Evolutionary conservation across 2,888 invertebrate species (phyloP).

Genomic region (Diogma glabrata): DNA sequence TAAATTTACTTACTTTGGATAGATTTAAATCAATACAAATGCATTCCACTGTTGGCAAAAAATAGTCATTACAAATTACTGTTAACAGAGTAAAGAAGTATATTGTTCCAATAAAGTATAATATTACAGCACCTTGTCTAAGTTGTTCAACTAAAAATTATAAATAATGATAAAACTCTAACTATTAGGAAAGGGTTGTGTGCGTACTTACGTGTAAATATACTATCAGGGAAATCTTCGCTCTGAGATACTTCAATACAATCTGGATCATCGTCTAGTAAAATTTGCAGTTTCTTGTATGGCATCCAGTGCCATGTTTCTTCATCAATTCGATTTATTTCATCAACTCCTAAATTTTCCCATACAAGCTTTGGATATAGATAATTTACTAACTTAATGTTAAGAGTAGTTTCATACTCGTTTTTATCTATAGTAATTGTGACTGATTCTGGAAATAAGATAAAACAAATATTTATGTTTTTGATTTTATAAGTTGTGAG

Average conservation of each 20-base stretch:
- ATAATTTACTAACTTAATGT: no score
- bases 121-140: slow-evolving; percentile 53
- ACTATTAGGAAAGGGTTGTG: neutral
- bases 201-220: slow-evolving; percentile 13
- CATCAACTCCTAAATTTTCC: no score
- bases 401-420: no score
- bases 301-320: slow-evolving; percentile 2
- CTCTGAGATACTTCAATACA: neutral
- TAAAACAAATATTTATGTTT: no score
- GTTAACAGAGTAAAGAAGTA: slow-evolving; percentile 73
- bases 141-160: slow-evolving; percentile 39
- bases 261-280: neutral
- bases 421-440: no score
- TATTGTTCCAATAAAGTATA: slow-evolving; percentile 57
- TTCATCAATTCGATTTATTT: neutral
- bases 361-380: no score
- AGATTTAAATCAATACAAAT: slow-evolving; percentile 54
- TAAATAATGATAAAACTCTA: neutral
- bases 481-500: no score
- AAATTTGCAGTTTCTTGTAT: neutral
- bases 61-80: slow-evolving; percentile 75
- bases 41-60: slow-evolving; percentile 73
- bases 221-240: slow-evolving; percentile 15
- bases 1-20: neutral
- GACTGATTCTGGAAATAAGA: no score